These are phyloP conservation scores for Gallinago stenura DNA, from an alignment of 2,797 vertebrate genomes.

Conservation along the genomic window DNA sequence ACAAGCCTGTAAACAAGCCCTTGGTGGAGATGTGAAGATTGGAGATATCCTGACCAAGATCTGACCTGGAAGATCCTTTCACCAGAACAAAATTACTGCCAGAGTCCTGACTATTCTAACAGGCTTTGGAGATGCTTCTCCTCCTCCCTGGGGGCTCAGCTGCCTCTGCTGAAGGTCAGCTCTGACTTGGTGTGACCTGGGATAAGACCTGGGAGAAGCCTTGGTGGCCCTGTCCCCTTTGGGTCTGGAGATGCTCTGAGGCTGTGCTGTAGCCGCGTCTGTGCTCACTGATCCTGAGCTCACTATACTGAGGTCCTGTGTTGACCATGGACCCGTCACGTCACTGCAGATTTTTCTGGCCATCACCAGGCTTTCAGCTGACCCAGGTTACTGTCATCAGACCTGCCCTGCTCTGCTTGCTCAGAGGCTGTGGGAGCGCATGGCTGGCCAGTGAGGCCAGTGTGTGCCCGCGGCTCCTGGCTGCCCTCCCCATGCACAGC, in stretches of 20 bases:
- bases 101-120: not conserved
- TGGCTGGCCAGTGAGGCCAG: too few relatives aligned
- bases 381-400: too few relatives aligned
- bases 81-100: not conserved
- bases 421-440: not conserved
- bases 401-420: not conserved
- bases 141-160: accelerated
- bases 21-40: not conserved
- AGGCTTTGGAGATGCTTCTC: accelerated
- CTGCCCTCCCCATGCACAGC: not conserved
- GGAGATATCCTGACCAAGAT: not conserved
- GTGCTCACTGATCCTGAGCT: not conserved
- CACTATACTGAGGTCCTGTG: not conserved
- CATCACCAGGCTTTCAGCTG: not conserved
- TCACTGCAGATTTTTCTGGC: not conserved
- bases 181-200: not conserved
- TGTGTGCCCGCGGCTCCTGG: not conserved
- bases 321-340: not conserved
- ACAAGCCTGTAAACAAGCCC: not conserved
- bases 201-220: not conserved
- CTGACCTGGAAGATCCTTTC: not conserved
- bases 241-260: not conserved
- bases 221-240: not conserved
- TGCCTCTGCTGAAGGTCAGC: too few relatives aligned
- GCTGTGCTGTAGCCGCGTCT: accelerated